Evolutionary conservation across 2,888 invertebrate species (phyloP).

Genomic region (Tribolium freemani): DNA sequence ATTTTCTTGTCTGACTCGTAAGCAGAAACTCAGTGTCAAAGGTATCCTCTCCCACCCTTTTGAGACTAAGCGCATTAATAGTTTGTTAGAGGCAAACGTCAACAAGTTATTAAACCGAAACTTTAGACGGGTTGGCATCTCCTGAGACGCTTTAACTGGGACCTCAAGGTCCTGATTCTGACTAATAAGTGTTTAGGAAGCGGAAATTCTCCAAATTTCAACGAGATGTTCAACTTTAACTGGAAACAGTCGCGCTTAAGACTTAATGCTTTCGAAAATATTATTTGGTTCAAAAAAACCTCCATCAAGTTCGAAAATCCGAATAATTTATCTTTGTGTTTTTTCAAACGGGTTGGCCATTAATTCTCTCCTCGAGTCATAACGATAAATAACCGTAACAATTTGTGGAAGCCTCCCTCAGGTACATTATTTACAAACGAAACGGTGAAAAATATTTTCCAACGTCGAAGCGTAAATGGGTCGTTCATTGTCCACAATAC

Average conservation of each 20-base stretch:
- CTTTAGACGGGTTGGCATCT: conserved; percentile 14
- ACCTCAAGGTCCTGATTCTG: background rate
- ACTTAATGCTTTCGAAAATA: too few relatives aligned
- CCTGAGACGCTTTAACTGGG: conserved; percentile 4
- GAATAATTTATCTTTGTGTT: background rate
- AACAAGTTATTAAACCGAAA: conserved; percentile 28
- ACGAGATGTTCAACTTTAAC: background rate
- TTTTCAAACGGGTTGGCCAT: background rate
- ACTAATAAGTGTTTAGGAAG: conserved; percentile 8
- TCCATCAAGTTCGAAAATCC: background rate
- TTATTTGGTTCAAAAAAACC: background rate
- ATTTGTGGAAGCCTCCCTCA: background rate
- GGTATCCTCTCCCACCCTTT: background rate
- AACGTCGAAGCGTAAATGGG: background rate
- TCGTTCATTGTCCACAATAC: conserved; percentile 5
- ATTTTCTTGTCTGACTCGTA: background rate
- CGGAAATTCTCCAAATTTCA: background rate
- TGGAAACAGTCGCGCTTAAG: background rate
- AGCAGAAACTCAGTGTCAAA: background rate
- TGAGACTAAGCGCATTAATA: conserved; percentile 23
- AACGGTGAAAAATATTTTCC: background rate
- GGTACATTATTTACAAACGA: background rate
- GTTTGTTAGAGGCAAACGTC: conserved; percentile 27
- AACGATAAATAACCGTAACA: background rate
- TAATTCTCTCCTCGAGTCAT: background rate